These are phyloP conservation scores for Rynchops niger DNA, from an alignment of 2,113 vertebrate species.

Conservation along the genomic window DNA sequence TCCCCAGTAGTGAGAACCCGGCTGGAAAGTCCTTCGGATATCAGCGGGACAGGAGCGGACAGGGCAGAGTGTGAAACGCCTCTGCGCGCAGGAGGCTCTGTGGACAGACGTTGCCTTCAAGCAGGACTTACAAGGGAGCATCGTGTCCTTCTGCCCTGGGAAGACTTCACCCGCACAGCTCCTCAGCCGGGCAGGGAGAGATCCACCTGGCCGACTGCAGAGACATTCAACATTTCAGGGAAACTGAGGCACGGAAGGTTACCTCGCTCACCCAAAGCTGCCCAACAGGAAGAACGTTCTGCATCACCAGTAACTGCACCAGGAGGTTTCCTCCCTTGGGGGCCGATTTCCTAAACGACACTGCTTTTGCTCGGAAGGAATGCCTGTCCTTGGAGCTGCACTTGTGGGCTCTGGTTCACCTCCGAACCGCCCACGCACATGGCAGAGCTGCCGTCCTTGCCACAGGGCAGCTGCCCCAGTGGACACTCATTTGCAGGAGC, in stretches of 20 bases:
- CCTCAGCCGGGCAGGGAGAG: not conserved
- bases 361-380: not conserved
- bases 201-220: not conserved
- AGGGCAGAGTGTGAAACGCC: not conserved
- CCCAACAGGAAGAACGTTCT: not conserved
- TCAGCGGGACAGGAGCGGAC: accelerated
- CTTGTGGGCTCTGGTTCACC: not conserved
- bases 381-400: not conserved
- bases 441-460: not conserved
- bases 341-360: not conserved
- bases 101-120: accelerated
- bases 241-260: not conserved
- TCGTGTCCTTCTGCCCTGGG: not conserved
- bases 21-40: not conserved
- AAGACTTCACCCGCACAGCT: not conserved
- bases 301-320: not conserved
- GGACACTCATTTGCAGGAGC: not conserved
- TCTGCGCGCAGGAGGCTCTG: not conserved
- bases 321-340: not conserved
- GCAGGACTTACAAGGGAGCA: not conserved
- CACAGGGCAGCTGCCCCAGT: not conserved
- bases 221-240: not conserved
- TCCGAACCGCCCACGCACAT: accelerated
- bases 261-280: not conserved
- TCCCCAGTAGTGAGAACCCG: accelerated